These are phyloP conservation scores for Cryptocephalus moraei DNA, from an alignment of 2,888 invertebrate species.

Conservation along the genomic window DNA sequence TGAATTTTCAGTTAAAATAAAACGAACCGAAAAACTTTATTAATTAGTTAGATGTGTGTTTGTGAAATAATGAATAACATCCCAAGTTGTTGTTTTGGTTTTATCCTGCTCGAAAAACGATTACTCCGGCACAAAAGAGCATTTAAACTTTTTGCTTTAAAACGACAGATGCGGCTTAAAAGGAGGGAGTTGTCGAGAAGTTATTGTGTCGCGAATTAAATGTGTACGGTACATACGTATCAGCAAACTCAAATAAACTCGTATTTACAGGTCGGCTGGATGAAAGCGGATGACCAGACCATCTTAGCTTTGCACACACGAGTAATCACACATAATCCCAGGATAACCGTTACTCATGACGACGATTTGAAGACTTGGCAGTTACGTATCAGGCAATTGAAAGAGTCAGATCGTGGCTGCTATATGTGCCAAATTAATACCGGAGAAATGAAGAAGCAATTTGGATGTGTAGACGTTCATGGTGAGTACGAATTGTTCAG, in stretches of 20 bases:
- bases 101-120: too few species aligned
- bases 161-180: too few species aligned
- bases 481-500: conserved; percentile 42
- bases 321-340: conserved; percentile 64
- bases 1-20: too few species aligned
- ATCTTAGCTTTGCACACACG: conserved; percentile 62
- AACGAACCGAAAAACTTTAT: too few species aligned
- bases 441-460: conserved; percentile 64
- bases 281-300: conserved; percentile 65
- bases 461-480: conserved; percentile 67
- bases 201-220: too few species aligned
- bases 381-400: conserved; percentile 59
- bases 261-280: conserved; percentile 60
- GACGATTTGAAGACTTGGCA: conserved; percentile 65
- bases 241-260: background rate
- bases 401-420: conserved; percentile 64
- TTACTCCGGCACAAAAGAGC: too few species aligned
- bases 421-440: conserved; percentile 78
- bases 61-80: too few species aligned
- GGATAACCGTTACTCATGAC: conserved; percentile 61
- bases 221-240: too few species aligned
- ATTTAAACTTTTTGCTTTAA: too few species aligned
- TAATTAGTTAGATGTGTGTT: too few species aligned
- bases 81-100: too few species aligned
- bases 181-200: too few species aligned